Percentiles rank a stretch among this genome's conserved stretches.
These are phyloP conservation scores for Zhuqinia jingwanae DNA, from an alignment of 2,888 invertebrate genomes.

Conservation along the genomic window DNA sequence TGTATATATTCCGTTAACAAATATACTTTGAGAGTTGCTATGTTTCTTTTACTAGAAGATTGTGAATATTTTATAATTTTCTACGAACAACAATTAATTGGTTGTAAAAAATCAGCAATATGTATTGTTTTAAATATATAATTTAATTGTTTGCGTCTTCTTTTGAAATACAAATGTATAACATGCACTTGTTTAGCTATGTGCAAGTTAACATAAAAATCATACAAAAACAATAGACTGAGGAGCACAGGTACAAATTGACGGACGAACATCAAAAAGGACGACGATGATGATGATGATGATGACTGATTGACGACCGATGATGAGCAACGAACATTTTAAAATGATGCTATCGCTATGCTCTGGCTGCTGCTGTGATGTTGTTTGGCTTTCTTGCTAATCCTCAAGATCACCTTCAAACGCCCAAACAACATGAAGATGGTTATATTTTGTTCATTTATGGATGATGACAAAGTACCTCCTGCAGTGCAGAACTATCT, in stretches of 20 bases:
- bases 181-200: no score
- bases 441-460: not conserved
- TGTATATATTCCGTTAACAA: no score
- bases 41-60: no score
- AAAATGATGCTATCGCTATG: not conserved
- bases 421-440: not conserved
- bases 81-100: no score
- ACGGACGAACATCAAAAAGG: not conserved
- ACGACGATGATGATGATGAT: not conserved
- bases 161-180: no score
- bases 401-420: slow-evolving; percentile 66
- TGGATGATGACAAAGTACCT: not conserved
- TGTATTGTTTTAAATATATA: no score
- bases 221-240: not conserved
- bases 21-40: no score
- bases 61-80: no score
- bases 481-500: not conserved
- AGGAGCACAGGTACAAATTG: not conserved
- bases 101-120: no score
- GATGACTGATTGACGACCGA: no score
- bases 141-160: no score
- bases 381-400: not conserved
- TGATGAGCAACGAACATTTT: not conserved
- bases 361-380: not conserved
- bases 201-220: not conserved